Base-by-base conservation (phyloP, 2,797 vertebrate genomes). In the Microctenopoma steveboyesi region DNA sequence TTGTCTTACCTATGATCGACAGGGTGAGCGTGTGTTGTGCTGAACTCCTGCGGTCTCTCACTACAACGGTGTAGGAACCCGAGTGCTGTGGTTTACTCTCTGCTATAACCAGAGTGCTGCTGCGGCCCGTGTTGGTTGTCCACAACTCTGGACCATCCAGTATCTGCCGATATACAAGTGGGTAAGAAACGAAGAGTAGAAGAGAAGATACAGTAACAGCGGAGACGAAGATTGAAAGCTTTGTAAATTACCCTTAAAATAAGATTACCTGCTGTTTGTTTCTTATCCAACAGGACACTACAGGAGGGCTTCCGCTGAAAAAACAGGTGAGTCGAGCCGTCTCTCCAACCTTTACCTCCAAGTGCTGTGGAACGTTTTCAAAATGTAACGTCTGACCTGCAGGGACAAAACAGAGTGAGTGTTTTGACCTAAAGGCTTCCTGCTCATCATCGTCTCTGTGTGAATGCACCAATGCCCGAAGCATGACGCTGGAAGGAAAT, bases 241-340 rank as follows among this genome's bases (percentile, higher is more conserved):
- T 16, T 45, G 7, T 5, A 28, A 49, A 60, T 1, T 25, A 15
- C 28, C 6, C 3, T 47, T 43, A 5, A 63, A 48, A 11, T 54
- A 1, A 27, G 51, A 5, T 16, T 54, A 95, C 94, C 93, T 93
- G 92, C 11, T 93, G 82, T 86, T 93, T 94, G 86, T 93, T 92
- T 79, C 79, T 83, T 76, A 94, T 91, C 95, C 95, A 96, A 56
- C 94, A 94, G 35, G 94, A 93, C 15, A 86, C 93, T 1, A 94
- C 72, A 11, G 94, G 94, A 5, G 90, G 76, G 56, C 83, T 90
- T 66, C 93, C 85, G n/a, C 50, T 71, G 65, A 95, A 94, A 4
- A 1, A 54, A 72, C 93, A 94, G 4, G 76, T 77, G 83, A 96
- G 70, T 14, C 71, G 72, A 8, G 89, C 90, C 0, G 64, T 50